Evolutionary conservation across 2,797 vertebrate species (phyloP), one percentile per base, ranked within the genome.

Genomic region (Siniperca obscura): DNA sequence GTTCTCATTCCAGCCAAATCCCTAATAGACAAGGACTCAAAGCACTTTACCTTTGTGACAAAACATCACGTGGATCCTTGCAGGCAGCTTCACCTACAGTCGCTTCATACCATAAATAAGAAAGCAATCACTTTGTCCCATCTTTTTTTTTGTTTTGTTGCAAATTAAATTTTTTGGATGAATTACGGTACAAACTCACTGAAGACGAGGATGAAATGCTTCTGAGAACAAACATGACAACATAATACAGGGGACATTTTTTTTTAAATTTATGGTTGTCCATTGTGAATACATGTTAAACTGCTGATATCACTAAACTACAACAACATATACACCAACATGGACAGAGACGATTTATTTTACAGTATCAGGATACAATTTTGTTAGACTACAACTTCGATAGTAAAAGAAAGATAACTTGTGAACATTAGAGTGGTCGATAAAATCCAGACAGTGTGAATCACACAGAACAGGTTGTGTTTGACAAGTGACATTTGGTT

Each of bases 401-500:
- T 19, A 3, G 40, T 57, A 68, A 48, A 61, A 19, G 17, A 60
- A 48, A 48, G 55, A 55, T 0, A 65, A 62, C 25, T 30, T 66
- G 52, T 61, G 40, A 76, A 79, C 57, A 53, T 61, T 86, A 89
- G 92, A 91, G 92, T 92, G 66, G 64, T 66, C 30, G 57, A 69
- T 34, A 11, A 50, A 74, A 56, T 62, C 22, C 74, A 76, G 13
- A 62, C 48, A 38, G 50, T 75, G 3, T 52, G 34, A 73, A 61
- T 55, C 34, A 66, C 67, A 70, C 36, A 38, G 7, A 70, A 17
- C 36, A 27, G 55, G 46, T 30, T 1, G 5, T 13, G 25, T 65
- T 38, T 59, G n/a, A 66, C 25, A 38, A 57, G 10, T 53, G 46
- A 73, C 21, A 27, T 78, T 71, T 67, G 75, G 36, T 76, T 68